Base-by-base conservation (phyloP, 2,888 invertebrate genomes). In the Epirrhoe tristata region DNA sequence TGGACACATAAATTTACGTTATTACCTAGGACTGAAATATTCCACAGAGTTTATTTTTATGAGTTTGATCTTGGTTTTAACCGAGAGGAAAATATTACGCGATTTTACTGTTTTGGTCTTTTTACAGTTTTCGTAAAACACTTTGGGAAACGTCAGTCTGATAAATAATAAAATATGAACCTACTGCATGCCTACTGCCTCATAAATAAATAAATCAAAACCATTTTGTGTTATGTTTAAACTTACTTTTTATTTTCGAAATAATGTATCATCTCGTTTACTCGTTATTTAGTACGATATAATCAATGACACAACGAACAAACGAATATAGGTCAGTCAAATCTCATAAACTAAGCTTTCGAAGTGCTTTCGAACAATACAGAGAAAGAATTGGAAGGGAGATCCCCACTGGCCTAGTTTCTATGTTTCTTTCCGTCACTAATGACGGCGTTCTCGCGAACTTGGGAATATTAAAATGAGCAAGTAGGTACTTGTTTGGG, bases 401-500 rank as follows among this genome's bases (percentile, higher is more conserved):
- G 83, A 85, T 83, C 85, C 83, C 58, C 75, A 79, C 79, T 85
- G 88, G 82, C 87, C 90, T 85, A 89, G 81, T 90, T 89, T 87
- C 79, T 78, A 79, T 80, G 81, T 90, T 89, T 86, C 88, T 89
- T 86, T 81, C 63, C 69, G 80, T 81, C 83, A 82, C 87, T 91
- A 93, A 91, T 91, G 92, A 91, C 88, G 85, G 61, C 59, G 58
- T 76, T 79, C 76, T 84, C 77, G 83, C 80, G 85, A 91, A 89
- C 83, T 90, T 88, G 89, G 86, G 86, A 90, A 90, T 92, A 93
- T 93, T 93, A 93, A 93, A 93, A 93, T 91, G 92, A 91, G 89
- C 90, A 85, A 90, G 90, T n/a, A n/a, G n/a, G n/a, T 88, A 90
- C 91, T 92, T 90, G 90, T 89, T 89, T 87, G 89, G 83, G 81